These are phyloP conservation scores for Crenichthys baileyi DNA, from an alignment of 2,797 vertebrate species.

Conservation along the genomic window DNA sequence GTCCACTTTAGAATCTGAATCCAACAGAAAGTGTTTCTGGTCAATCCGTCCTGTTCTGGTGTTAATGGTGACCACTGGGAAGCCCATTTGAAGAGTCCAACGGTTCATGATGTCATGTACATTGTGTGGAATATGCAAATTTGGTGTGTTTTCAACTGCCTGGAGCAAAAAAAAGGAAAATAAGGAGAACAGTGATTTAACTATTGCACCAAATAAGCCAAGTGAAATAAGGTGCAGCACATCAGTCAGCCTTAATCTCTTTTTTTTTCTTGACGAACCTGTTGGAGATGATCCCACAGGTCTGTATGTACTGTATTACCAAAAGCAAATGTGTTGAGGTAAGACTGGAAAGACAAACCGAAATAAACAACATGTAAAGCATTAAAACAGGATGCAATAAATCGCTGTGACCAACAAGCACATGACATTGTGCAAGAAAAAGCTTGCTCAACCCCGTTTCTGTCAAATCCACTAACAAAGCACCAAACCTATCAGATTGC, in stretches of 20 bases:
- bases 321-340: slow-evolving; percentile 86
- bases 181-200: not conserved
- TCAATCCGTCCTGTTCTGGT: slow-evolving; percentile 77
- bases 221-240: not conserved
- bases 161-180: slow-evolving; percentile 47
- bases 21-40: slow-evolving; percentile 92
- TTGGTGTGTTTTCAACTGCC: slow-evolving; percentile 67
- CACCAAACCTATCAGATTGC: not conserved
- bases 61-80: slow-evolving; percentile 88
- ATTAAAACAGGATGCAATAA: not conserved
- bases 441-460: not conserved
- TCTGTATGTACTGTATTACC: slow-evolving; percentile 83
- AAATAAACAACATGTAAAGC: not conserved
- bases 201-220: not conserved
- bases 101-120: slow-evolving; percentile 89
- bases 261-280: slow-evolving; percentile 58
- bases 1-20: slow-evolving; percentile 79
- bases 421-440: not conserved
- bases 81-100: slow-evolving; percentile 98
- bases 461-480: not conserved
- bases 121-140: slow-evolving; percentile 46
- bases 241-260: not conserved
- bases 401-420: not conserved
- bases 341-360: slow-evolving; percentile 80
- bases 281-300: slow-evolving; percentile 90